These are phyloP conservation scores for Enteromius radiatus DNA, from an alignment of 2,797 vertebrate genomes.

Conservation along the genomic window DNA sequence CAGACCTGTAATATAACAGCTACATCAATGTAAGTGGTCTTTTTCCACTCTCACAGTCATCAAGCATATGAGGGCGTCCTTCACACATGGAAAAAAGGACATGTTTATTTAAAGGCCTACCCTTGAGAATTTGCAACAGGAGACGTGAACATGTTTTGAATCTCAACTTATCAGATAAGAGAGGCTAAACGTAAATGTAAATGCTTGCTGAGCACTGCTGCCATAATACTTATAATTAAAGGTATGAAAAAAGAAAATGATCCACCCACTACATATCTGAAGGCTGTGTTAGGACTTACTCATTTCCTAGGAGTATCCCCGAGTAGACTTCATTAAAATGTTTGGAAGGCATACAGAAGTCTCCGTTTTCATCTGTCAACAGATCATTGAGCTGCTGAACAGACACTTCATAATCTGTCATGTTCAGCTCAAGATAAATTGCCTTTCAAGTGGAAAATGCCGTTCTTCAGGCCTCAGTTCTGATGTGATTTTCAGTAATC, in stretches of 20 bases:
- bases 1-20: slow-evolving; percentile 73
- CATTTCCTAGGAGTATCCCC: slow-evolving; percentile 89
- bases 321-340: slow-evolving; percentile 89
- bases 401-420: slow-evolving; percentile 80
- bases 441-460: not conserved
- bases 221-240: not conserved
- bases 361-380: slow-evolving; percentile 85
- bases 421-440: slow-evolving; percentile 39
- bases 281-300: slow-evolving; percentile 76
- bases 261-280: not conserved
- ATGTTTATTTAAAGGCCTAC: slow-evolving; percentile 29
- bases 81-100: slow-evolving; percentile 7
- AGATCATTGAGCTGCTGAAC: slow-evolving; percentile 93
- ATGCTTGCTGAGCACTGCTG: not conserved
- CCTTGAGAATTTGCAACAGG: not conserved
- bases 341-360: slow-evolving; percentile 86
- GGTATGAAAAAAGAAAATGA: not conserved
- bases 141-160: not conserved
- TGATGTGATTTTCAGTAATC: not conserved
- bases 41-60: not conserved
- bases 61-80: not conserved
- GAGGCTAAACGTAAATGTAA: not conserved
- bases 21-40: not conserved
- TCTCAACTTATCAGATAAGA: not conserved
- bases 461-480: not conserved